A percentile compares a stretch with the other conserved stretches of the same genome.
phyloP scores from a whole-genome alignment of 2,113 vertebrate genomes.

The Xerus inauris region DNA sequence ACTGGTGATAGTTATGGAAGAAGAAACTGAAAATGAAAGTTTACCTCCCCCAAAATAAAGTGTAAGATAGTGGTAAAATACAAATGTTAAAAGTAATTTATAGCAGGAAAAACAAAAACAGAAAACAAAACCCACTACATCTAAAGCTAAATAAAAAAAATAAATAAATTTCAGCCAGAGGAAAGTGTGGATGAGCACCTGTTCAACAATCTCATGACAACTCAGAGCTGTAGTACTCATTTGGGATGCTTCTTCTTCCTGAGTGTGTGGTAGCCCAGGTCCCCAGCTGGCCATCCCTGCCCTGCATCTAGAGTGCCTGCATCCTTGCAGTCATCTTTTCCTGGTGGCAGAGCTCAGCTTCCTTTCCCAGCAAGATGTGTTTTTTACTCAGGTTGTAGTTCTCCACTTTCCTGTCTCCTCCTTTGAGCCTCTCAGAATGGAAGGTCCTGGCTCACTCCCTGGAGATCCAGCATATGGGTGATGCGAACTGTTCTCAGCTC shows the following conservation, averaged over 20 bases:
- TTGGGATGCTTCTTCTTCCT: not conserved
- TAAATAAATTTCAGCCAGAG: slow-evolving; percentile 47
- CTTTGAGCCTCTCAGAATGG: slow-evolving; percentile 95
- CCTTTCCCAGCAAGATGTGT: slow-evolving; percentile 96
- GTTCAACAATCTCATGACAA: not conserved
- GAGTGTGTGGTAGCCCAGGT: slow-evolving; percentile 74
- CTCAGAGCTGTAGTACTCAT: not conserved
- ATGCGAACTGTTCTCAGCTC: slow-evolving; percentile 97
- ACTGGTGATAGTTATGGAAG: slow-evolving; percentile 61
- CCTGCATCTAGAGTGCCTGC: slow-evolving; percentile 94
- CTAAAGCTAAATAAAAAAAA: slow-evolving; percentile 4
- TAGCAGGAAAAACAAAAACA: slow-evolving; percentile 46
- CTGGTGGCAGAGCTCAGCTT: slow-evolving; percentile 96
- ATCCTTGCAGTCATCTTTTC: slow-evolving; percentile 96
- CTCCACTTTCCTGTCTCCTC: slow-evolving; percentile 94
- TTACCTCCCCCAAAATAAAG: slow-evolving; percentile 24
- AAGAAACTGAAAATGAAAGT: slow-evolving; percentile 35
- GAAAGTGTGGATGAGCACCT: not conserved
- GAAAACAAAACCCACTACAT: not conserved
- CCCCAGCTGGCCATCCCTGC: slow-evolving; percentile 85
- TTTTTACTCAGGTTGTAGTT: slow-evolving; percentile 96
- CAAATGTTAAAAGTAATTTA: slow-evolving; percentile 70
- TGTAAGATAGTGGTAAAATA: slow-evolving; percentile 64
- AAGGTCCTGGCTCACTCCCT: slow-evolving; percentile 88
- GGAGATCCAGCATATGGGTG: slow-evolving; percentile 96